Evolutionary conservation across 2,888 invertebrate species (phyloP).

Genomic region (Pherbina coryleti): DNA sequence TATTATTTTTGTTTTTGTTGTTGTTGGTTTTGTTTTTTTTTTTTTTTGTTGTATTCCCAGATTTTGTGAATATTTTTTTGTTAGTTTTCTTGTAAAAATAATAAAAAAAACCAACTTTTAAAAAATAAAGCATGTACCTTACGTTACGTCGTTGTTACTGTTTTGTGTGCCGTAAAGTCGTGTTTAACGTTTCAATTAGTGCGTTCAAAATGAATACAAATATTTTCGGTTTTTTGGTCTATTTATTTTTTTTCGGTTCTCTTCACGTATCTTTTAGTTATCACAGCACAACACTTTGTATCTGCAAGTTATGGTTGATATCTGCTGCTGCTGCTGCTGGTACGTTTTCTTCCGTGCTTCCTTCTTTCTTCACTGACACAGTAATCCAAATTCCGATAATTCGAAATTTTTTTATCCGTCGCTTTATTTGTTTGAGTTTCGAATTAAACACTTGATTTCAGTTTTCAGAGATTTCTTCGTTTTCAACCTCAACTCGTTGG

Average conservation of each 20-base stretch:
- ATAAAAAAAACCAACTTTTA: background rate
- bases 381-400: slow-evolving; percentile 58
- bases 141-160: background rate
- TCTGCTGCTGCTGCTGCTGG: background rate
- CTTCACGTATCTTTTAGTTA: background rate
- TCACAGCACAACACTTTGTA: slow-evolving; percentile 1
- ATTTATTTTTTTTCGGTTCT: background rate
- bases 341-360: slow-evolving; percentile 13
- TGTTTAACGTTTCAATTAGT: slow-evolving; percentile 36
- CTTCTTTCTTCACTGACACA: slow-evolving; percentile 55
- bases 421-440: slow-evolving; percentile 12
- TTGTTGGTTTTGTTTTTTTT: background rate
- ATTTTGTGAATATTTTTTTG: slow-evolving; percentile 21
- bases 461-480: slow-evolving; percentile 27
- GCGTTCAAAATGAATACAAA: background rate
- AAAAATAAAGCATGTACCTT: background rate
- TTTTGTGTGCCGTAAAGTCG: background rate
- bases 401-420: slow-evolving; percentile 33
- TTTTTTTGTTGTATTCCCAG: background rate
- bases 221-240: background rate
- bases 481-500: slow-evolving; percentile 57
- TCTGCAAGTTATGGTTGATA: background rate
- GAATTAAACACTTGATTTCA: slow-evolving; percentile 38
- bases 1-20: background rate
- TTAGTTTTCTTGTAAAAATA: slow-evolving; percentile 16